Base-by-base conservation (phyloP, 2,888 invertebrate species). In the Cylloceria caligata region DNA sequence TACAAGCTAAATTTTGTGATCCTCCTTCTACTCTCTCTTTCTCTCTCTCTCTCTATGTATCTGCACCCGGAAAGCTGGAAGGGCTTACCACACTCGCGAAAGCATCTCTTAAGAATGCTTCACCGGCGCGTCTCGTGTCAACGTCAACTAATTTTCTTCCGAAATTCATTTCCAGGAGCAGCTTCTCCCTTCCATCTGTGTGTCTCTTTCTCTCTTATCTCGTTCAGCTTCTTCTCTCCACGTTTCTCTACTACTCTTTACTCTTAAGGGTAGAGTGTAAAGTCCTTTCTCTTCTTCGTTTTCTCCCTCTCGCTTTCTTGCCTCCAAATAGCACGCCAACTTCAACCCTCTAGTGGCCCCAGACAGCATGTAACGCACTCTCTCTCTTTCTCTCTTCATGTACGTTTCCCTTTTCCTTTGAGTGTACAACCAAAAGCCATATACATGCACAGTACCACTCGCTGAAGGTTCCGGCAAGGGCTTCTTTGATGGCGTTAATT, bases 131-230 rank as follows among this genome's bases (percentile, higher is more conserved):
- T 60, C 16, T 83, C 83, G 81, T 76, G 49, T 81, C 83, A 81
- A 84, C 69, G 80, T 81, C 68, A 86, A 87, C 86, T 85, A 84
- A 87, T 87, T 87, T 85, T 83, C 86, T 67, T 80, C 52, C 79
- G 34, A 72, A 75, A 82, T 75, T 79, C 62, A 45, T 60, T 75
- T 60, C 47, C 11, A n/a, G 24, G 30, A 57, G 11, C 71, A 42
- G 45, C 42, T 42, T 57, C 39, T 19, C 16, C 5, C 11, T 36
- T 52, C 24, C 55, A 42, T 42, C 45, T 19, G n/a, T 21, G 19
- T 16, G 45, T 60, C 45, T 45, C 34, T 16, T 45, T 57, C 55
- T 16, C 30, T 1, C 45, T 34, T 47, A 42, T 7, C 13, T 4
- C 9, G 49, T 39, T 21, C 1, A 7, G 16, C 34, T 16, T 30